Conservation (phyloP, 1,140 invertebrate genomes). For the Holotrichia oblita region DNA sequence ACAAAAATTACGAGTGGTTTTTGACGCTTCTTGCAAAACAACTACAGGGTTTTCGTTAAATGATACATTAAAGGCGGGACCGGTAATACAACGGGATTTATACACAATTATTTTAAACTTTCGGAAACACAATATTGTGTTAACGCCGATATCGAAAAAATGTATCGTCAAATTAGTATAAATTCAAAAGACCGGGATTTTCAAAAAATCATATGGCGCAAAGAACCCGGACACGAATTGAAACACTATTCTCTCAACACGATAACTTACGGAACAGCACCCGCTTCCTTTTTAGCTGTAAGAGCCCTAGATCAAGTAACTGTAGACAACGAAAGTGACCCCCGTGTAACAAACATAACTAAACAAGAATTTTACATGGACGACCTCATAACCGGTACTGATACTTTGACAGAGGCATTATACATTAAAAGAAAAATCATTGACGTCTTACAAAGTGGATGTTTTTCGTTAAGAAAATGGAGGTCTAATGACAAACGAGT, state of each 20-base stretch:
- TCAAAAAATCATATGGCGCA: slow-evolving; percentile 47
- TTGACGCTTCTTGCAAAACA: too few species aligned
- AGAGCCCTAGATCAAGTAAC: neutral
- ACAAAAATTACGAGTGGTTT: too few species aligned
- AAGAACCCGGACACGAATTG: slow-evolving; percentile 42
- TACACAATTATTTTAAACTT: slow-evolving; percentile 47
- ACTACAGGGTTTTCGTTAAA: too few species aligned
- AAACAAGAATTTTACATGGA: neutral
- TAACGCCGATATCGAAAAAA: slow-evolving; percentile 59
- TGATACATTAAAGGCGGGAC: slow-evolving; percentile 49
- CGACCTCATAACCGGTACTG: neutral
- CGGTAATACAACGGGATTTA: slow-evolving; percentile 47
- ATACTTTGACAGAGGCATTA: neutral
- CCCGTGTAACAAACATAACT: neutral
- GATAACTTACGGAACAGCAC: slow-evolving; percentile 54
- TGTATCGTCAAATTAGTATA: slow-evolving; percentile 61
- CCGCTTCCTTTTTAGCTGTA: slow-evolving; percentile 41
- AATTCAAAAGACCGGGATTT: slow-evolving; percentile 49
- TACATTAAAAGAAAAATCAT: neutral
- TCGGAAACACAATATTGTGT: slow-evolving; percentile 30
- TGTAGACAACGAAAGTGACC: neutral
- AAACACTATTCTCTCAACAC: slow-evolving; percentile 49
- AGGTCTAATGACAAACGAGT: neutral
- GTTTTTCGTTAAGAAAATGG: neutral
- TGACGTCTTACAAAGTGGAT: neutral